Evolutionary conservation across 1,140 invertebrate genomes (phyloP).

Genomic region (Whitmania pigra): DNA sequence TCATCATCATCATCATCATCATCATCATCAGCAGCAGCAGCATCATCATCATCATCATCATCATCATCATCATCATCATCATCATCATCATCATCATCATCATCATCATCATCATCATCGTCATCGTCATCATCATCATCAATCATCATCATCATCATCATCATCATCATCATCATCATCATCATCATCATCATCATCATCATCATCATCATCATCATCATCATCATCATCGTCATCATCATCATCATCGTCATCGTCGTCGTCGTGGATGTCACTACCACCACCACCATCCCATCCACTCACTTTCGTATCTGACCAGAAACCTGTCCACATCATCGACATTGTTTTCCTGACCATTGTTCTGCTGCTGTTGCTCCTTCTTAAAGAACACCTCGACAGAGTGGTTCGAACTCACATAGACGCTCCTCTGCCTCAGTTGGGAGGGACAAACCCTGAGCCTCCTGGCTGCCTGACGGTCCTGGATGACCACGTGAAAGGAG

Average conservation of each 20-base stretch:
- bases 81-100: too few species aligned
- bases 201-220: slow-evolving; percentile 8
- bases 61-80: too few species aligned
- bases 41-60: too few species aligned
- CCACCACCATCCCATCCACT: neutral
- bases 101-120: neutral
- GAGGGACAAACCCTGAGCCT: slow-evolving; percentile 13
- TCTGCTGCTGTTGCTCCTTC: too few species aligned
- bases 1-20: too few species aligned
- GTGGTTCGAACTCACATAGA: slow-evolving; percentile 10
- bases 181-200: slow-evolving; percentile 6
- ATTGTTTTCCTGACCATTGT: neutral
- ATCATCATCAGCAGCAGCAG: too few species aligned
- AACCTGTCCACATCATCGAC: too few species aligned
- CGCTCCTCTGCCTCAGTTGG: neutral
- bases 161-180: neutral
- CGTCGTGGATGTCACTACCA: neutral
- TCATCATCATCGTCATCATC: slow-evolving; percentile 10
- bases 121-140: neutral
- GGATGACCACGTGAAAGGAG: neutral
- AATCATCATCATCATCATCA: slow-evolving; percentile 5
- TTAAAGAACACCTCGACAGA: slow-evolving; percentile 5
- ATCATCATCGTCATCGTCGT: slow-evolving; percentile 2
- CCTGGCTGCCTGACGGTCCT: neutral
- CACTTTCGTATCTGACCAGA: neutral